Percentiles rank a stretch among this genome's conserved stretches.
Conservation (phyloP, 1,140 invertebrate species). For the Diorhabda sublineata region DNA sequence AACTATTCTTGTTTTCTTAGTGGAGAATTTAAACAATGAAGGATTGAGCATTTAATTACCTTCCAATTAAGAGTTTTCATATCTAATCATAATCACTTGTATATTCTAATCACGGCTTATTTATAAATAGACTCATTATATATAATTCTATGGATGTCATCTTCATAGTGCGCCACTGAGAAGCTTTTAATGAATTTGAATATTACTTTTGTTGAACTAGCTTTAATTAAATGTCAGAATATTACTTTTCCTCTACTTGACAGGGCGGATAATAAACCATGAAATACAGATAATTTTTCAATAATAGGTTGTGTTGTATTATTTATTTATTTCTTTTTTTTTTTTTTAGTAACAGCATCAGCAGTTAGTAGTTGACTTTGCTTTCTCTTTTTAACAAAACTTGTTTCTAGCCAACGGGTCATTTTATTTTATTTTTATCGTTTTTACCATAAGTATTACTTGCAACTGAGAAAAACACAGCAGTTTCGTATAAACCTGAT, state of each 20-base stretch:
- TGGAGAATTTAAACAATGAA: too few species aligned
- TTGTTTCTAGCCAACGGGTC: neutral
- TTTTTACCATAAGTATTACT: neutral
- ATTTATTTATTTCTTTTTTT: neutral
- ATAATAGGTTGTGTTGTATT: neutral
- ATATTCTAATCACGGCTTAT: too few species aligned
- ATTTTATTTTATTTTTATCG: neutral
- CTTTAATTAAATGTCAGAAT: neutral
- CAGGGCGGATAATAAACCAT: neutral
- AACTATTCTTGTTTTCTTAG: too few species aligned
- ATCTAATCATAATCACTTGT: too few species aligned
- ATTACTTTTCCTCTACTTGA: neutral
- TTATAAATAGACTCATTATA: too few species aligned
- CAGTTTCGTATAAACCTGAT: too few species aligned
- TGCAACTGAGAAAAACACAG: neutral
- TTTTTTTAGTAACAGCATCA: neutral
- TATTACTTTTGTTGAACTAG: conserved; percentile 1
- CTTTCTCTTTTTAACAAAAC: neutral
- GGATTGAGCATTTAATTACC: too few species aligned
- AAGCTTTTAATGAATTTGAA: neutral
- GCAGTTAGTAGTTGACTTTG: neutral
- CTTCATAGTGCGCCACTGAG: neutral
- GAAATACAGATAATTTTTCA: neutral
- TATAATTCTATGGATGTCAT: too few species aligned
- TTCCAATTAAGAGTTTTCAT: too few species aligned